These are phyloP conservation scores for Drosophila teissieri DNA, from an alignment of 1,140 invertebrate species.

Conservation along the genomic window DNA sequence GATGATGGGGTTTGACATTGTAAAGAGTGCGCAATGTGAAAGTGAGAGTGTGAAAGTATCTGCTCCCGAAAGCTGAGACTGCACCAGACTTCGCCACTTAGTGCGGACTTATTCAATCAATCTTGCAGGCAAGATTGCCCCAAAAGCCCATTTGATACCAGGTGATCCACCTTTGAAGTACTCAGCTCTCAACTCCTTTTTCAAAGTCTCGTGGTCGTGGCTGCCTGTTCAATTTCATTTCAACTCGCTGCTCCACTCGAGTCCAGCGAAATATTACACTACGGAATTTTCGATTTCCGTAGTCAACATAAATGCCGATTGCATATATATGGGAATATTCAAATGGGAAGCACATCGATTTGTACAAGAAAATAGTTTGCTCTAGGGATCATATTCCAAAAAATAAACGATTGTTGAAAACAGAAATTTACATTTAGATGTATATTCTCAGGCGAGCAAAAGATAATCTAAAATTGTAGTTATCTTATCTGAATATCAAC, in stretches of 20 bases:
- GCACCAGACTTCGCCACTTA: not conserved
- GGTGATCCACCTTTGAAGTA: conserved; percentile 6
- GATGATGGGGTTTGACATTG: too few relatives aligned
- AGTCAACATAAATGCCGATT: not conserved
- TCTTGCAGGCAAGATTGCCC: not conserved
- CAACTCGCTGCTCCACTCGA: not conserved
- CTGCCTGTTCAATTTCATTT: conserved; percentile 3
- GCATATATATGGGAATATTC: not conserved
- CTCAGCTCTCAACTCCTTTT: not conserved
- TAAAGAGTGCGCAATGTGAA: too few relatives aligned
- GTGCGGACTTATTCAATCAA: conserved; percentile 18
- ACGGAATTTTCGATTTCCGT: conserved; percentile 3
- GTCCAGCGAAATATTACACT: conserved; percentile 8
- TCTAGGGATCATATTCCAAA: too few relatives aligned
- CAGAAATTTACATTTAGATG: too few relatives aligned
- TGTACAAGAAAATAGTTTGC: too few relatives aligned
- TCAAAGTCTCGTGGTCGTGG: not conserved
- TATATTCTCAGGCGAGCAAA: too few relatives aligned
- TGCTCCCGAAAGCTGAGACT: not conserved
- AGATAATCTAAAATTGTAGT: too few relatives aligned
- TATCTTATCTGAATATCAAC: too few relatives aligned
- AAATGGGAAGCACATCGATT: not conserved
- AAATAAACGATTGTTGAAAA: too few relatives aligned
- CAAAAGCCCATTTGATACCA: not conserved
- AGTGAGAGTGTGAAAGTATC: too few relatives aligned